Base-by-base conservation (phyloP, 2,888 invertebrate species). In the Trilocha varians region DNA sequence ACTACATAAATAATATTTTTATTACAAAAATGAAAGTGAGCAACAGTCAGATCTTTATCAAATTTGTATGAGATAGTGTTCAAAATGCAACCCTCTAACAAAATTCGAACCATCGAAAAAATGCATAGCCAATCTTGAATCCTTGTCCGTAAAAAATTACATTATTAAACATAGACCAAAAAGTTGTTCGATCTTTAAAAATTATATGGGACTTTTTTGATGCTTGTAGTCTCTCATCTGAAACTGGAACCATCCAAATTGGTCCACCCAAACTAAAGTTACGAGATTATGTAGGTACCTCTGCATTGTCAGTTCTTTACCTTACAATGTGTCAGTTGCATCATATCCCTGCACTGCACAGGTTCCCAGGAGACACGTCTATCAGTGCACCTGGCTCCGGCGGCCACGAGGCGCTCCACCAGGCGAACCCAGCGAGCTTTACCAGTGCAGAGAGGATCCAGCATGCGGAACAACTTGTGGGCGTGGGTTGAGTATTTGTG, bases 351-450 rank as follows among this genome's bases (percentile, higher is more conserved):
- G 6, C 68, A 62, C 1, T 37, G 46, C 1, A 66, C 52, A 0
- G 65, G 65, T 1, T 49, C 55, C 71, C 78, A 78, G 1, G 54
- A 50, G 41, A 79, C 79, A 0, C 56, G 55, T 34, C 75, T 60
- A 1, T 71, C 66, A 16, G 68, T 61, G n/a, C 78, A 76, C 46
- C 64, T 60, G 0, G 75, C 78, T 0, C 75, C 78, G 0, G 65
- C 66, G 0, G 66, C 70, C 18, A 76, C 74, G 5, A 86, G 61
- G 11, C 67, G 55, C 13, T 58, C 54, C 15, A 84, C 60, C 34
- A 87, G 62, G 50, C 78, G 78, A 2, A 70, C 44, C 86, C 87
- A 87, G 60, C 72, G 71, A n/a, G 83, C 74, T 38, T 62, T 69
- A 0, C 83, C 79, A 11, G 66, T 68, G 43, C 59, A 52, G 48